These are phyloP conservation scores for Etheostoma perlongum DNA, from an alignment of 2,797 vertebrate species.

Conservation along the genomic window DNA sequence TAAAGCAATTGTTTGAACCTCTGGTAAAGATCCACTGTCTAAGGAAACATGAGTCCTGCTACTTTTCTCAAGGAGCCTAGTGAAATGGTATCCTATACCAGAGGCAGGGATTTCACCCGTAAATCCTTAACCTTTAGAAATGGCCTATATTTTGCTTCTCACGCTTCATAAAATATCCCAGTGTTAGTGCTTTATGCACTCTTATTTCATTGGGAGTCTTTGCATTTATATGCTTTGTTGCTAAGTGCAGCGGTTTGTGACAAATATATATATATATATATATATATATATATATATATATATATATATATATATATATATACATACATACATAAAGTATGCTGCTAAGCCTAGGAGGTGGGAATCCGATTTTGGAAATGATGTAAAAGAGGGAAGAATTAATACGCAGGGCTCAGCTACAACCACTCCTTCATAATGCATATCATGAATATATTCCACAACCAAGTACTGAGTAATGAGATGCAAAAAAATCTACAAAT, in stretches of 20 bases:
- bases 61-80: slow-evolving; percentile 28
- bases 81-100: slow-evolving; percentile 45
- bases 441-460: slow-evolving; percentile 62
- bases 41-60: slow-evolving; percentile 20
- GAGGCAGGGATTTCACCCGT: slow-evolving; percentile 62
- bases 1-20: slow-evolving; percentile 34
- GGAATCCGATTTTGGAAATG: slow-evolving; percentile 23
- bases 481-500: slow-evolving; percentile 63
- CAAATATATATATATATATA: not conserved
- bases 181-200: not conserved
- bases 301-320: too few species aligned
- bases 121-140: slow-evolving; percentile 66
- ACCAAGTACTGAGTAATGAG: slow-evolving; percentile 32
- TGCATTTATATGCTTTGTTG: slow-evolving; percentile 1
- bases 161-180: slow-evolving; percentile 21
- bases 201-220: slow-evolving; percentile 13
- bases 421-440: slow-evolving; percentile 58
- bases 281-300: too few species aligned
- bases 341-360: slow-evolving; percentile 21
- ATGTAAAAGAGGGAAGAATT: slow-evolving; percentile 35
- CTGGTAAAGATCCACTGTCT: slow-evolving; percentile 24
- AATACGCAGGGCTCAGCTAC: slow-evolving; percentile 46
- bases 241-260: slow-evolving; percentile 14
- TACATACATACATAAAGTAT: too few species aligned
- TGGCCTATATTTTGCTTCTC: slow-evolving; percentile 58